A percentile compares a stretch with the other conserved stretches of the same genome.
Evolutionary conservation across 1,140 invertebrate species (phyloP).

Genomic region (Wiebesia pumilae): DNA sequence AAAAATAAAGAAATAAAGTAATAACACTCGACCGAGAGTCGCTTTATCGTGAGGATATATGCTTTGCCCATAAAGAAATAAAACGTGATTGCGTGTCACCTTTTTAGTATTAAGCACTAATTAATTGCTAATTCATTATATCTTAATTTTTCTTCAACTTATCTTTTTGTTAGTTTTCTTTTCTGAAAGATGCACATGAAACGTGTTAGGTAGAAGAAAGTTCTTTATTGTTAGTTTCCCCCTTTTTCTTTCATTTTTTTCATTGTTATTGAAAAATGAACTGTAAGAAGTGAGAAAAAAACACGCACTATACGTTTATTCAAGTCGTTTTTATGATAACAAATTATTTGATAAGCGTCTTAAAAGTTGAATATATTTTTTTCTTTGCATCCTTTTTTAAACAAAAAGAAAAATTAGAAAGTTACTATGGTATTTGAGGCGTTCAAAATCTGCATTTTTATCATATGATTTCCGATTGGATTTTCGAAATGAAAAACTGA

Average conservation of each 20-base stretch:
- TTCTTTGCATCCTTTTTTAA: constrained; percentile 32
- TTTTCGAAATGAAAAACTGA: constrained; percentile 30
- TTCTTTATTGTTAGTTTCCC: constrained; percentile 43
- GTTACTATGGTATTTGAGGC: constrained; percentile 40
- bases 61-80: constrained; percentile 28
- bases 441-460: constrained; percentile 54
- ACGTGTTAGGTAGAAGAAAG: constrained; percentile 44
- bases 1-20: constrained; percentile 13
- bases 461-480: constrained; percentile 44
- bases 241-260: constrained; percentile 52
- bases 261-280: constrained; percentile 51
- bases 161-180: constrained; percentile 47
- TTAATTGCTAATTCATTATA: constrained; percentile 46
- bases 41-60: constrained; percentile 36
- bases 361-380: constrained; percentile 30
- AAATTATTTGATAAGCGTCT: constrained; percentile 35
- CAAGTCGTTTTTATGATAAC: constrained; percentile 38
- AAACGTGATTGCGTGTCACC: constrained; percentile 45
- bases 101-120: constrained; percentile 54
- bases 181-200: constrained; percentile 39
- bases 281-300: constrained; percentile 45
- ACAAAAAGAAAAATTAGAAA: constrained; percentile 27
- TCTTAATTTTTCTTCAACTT: constrained; percentile 41
- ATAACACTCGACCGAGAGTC: constrained; percentile 25
- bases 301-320: constrained; percentile 45